phyloP scores from a whole-genome alignment of 2,888 invertebrate species.

The Thysanoteuthis rhombus region DNA sequence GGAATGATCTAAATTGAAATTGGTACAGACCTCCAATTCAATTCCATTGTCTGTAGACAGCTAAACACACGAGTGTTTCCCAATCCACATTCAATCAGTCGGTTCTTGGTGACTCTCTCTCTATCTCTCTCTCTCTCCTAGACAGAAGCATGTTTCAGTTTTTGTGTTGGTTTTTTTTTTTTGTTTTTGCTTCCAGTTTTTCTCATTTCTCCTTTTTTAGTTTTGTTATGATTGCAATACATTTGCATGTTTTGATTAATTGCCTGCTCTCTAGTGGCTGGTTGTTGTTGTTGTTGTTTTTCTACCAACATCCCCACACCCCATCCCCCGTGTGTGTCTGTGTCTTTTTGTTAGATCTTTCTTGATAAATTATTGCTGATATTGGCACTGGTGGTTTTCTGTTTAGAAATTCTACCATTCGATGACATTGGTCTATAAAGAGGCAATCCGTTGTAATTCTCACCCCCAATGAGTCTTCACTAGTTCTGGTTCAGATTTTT shows the following conservation, averaged over 20 bases:
- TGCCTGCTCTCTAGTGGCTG: background rate
- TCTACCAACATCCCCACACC: too few species aligned
- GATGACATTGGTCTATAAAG: too few species aligned
- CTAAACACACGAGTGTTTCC: background rate
- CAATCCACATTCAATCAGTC: background rate
- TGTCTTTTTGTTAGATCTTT: too few species aligned
- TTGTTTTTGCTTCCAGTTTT: background rate
- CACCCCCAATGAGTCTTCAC: too few species aligned
- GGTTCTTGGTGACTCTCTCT: background rate
- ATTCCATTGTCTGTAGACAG: background rate
- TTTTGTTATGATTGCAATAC: background rate
- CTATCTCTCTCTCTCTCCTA: too few species aligned
- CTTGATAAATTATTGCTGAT: too few species aligned
- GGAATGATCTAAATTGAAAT: background rate
- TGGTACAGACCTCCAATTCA: background rate
- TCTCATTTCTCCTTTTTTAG: background rate
- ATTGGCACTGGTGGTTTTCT: too few species aligned
- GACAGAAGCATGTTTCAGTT: background rate
- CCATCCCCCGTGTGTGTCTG: too few species aligned
- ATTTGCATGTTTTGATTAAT: conserved; percentile 18
- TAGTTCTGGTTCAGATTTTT: too few species aligned
- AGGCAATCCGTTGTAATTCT: too few species aligned
- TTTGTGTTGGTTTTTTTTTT: too few species aligned
- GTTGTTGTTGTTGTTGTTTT: background rate
- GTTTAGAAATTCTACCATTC: too few species aligned